Percentiles rank a stretch among this genome's conserved stretches.
Conservation (phyloP, 2,113 vertebrate genomes). For the Delphinapterus leucas region DNA sequence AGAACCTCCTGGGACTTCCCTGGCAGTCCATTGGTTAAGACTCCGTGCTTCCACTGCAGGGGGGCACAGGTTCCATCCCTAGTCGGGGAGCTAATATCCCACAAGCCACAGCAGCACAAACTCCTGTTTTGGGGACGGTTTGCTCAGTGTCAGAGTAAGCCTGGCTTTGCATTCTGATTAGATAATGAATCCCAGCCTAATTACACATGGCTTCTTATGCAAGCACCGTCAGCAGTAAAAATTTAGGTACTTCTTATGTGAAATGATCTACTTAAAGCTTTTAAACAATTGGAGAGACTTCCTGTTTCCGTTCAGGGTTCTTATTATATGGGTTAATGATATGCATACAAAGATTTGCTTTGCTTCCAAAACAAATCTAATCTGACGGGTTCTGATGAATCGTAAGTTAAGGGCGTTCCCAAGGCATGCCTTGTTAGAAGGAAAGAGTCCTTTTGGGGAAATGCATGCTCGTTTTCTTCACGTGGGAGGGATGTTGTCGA, state of each 20-base stretch:
- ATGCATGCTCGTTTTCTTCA: fast-evolving
- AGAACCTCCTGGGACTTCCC: no score
- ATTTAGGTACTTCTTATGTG: not conserved
- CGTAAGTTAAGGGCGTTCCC: not conserved
- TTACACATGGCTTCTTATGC: not conserved
- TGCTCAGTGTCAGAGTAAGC: not conserved
- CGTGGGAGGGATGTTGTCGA: fast-evolving
- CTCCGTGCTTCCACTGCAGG: no score
- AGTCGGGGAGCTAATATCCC: no score
- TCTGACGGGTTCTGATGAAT: fast-evolving
- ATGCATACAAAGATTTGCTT: not conserved
- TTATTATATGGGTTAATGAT: fast-evolving
- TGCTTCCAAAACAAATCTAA: not conserved
- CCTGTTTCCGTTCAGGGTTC: not conserved
- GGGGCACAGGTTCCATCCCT: no score
- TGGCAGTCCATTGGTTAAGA: no score
- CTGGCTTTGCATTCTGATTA: not conserved
- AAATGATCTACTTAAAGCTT: not conserved
- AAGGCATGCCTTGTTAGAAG: fast-evolving
- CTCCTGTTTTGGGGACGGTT: fast-evolving
- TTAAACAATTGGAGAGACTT: no score
- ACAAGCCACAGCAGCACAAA: no score
- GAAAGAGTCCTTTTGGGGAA: fast-evolving
- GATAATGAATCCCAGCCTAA: fast-evolving
- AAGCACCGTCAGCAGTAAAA: no score